phyloP scores from a whole-genome alignment of 2,113 vertebrate genomes.

The Bujurquina vittata region DNA sequence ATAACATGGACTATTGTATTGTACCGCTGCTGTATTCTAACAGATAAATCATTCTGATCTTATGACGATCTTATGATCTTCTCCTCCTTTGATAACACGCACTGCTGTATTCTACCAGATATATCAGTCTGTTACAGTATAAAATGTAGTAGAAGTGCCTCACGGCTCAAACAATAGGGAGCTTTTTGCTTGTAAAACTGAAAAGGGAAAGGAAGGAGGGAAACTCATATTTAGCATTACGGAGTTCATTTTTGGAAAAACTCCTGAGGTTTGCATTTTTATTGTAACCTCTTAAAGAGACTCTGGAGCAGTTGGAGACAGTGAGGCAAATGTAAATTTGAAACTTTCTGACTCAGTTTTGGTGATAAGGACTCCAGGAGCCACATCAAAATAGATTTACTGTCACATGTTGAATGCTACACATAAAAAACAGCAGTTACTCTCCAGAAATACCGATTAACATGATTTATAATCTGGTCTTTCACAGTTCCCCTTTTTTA shows the following conservation, averaged over 20 bases:
- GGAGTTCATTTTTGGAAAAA: background rate
- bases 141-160: background rate
- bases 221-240: background rate
- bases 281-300: background rate
- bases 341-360: background rate
- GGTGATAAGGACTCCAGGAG: background rate
- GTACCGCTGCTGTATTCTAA: no score
- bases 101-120: no score
- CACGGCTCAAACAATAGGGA: background rate
- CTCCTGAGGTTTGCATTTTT: background rate
- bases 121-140: background rate
- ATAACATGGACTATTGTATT: slow-evolving; percentile 4
- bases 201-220: background rate
- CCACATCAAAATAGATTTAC: background rate
- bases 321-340: background rate
- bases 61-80: background rate
- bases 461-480: background rate
- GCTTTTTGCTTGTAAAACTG: background rate
- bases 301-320: background rate
- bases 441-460: background rate
- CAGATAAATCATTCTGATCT: background rate
- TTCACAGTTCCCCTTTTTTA: background rate
- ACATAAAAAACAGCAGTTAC: background rate
- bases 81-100: background rate
- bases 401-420: background rate